Conservation (phyloP, 2,888 invertebrate genomes). For the Ctenicera cuprea region DNA sequence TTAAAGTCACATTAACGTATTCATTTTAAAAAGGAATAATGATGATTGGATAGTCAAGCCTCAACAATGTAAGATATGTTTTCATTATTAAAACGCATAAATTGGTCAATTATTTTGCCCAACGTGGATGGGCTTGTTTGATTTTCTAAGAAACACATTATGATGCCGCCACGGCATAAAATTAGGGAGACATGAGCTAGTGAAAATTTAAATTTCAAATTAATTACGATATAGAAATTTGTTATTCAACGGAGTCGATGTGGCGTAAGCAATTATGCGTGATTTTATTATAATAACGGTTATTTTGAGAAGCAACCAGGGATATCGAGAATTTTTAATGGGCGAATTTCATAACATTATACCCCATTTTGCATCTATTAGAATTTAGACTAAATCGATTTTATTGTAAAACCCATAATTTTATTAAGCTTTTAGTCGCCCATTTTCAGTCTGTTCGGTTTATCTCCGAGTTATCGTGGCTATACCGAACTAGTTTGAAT, state of each 20-base stretch:
- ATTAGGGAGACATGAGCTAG: slow-evolving; percentile 21
- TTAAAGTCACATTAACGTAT: slow-evolving; percentile 37
- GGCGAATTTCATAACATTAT: slow-evolving; percentile 31
- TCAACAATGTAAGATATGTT: slow-evolving; percentile 21
- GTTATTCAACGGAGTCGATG: slow-evolving; percentile 38
- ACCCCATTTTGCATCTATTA: slow-evolving; percentile 43
- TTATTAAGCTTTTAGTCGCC: slow-evolving; percentile 15
- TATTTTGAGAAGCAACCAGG: slow-evolving; percentile 28
- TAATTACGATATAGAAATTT: slow-evolving; percentile 38
- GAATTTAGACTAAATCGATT: slow-evolving; percentile 39
- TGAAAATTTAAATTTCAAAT: slow-evolving; percentile 38
- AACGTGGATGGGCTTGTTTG: slow-evolving; percentile 13
- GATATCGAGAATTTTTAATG: slow-evolving; percentile 25
- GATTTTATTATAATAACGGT: slow-evolving; percentile 49
- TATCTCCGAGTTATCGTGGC: neutral
- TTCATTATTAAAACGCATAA: slow-evolving; percentile 17
- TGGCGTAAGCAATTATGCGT: slow-evolving; percentile 49
- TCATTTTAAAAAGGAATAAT: slow-evolving; percentile 31
- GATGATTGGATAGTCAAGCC: neutral
- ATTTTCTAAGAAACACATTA: slow-evolving; percentile 24
- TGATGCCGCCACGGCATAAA: slow-evolving; percentile 10
- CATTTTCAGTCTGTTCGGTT: neutral
- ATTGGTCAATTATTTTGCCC: slow-evolving; percentile 32
- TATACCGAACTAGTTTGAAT: neutral
- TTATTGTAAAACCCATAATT: slow-evolving; percentile 38